Evolutionary conservation across 2,888 invertebrate species (phyloP).

Genomic region (Eilema caniola): DNA sequence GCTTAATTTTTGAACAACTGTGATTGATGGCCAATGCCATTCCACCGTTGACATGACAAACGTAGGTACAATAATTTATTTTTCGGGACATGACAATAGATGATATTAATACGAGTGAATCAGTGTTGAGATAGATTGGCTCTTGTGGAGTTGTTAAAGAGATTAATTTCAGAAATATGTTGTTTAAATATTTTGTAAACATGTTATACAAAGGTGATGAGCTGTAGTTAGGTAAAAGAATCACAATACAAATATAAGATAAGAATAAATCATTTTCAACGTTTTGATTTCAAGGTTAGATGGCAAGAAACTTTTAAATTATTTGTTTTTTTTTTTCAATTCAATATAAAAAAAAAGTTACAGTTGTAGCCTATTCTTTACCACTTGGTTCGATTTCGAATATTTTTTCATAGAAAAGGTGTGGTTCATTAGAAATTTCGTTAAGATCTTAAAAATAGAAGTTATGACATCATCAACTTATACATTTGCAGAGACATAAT

Average conservation of each 20-base stretch:
- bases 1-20: conserved; percentile 76
- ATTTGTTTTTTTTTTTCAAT: not conserved
- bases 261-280: conserved; percentile 14
- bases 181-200: conserved; percentile 47
- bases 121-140: conserved; percentile 47
- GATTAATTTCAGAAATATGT: conserved; percentile 43
- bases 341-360: no score
- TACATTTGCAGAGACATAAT: no score
- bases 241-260: conserved; percentile 18
- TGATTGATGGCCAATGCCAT: conserved; percentile 81
- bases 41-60: conserved; percentile 71
- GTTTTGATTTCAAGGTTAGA: conserved; percentile 4
- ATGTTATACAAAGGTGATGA: conserved; percentile 34
- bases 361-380: not conserved
- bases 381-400: not conserved
- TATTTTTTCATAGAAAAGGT: no score
- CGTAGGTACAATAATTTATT: conserved; percentile 62
- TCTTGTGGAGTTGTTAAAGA: conserved; percentile 34
- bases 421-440: no score
- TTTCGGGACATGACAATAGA: conserved; percentile 59
- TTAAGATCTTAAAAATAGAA: no score
- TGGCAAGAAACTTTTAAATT: not conserved
- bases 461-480: no score
- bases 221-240: conserved; percentile 29
- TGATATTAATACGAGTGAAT: conserved; percentile 58